Base-by-base conservation (phyloP, 2,888 invertebrate species). In the Eurytoma adleriae region DNA sequence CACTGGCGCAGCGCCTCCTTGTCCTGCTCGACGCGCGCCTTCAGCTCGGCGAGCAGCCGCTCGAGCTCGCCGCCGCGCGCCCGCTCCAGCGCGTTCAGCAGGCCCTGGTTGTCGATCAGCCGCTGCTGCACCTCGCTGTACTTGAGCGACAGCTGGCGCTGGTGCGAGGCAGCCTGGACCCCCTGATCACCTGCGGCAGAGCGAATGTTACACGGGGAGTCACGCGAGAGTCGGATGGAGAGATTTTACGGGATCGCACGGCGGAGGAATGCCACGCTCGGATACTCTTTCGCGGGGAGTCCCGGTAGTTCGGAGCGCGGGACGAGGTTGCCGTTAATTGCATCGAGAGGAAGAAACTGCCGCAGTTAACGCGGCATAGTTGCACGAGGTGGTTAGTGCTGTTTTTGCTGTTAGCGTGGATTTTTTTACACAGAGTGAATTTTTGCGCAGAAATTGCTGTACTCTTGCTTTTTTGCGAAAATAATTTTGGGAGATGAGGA, bases 91-190 rank as follows among this genome's bases (percentile, higher is more conserved):
- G 96, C 95, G 66, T 97, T 97, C 82, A 97, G 92, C 56, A 98
- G 92, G 0, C 96, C 96, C 91, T 97, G 97, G 91, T 98, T 98
- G 91, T 97, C 97, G 86, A 98, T 97, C 75, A 98, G 92, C 0
- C 98, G 92, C 84, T 97, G 95, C 90, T 98, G 97, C 70, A 98
- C 96, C 89, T 98, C 97, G 12, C 94, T 93, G 87, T 96, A 95
- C 71, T 94, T 95, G 78, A 97, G 93, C 70, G 96, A 96, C 83
- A 98, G 92, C 67, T 97, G 94, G 30, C 98, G 93, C 91, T 98
- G 98, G 92, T 98, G 98, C 61, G 97, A 97, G 0, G 97, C 89
- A 0, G 89, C 90, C 52, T 88, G 87, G 12, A 90, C 88, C 30
- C 89, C 86, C 78, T 88, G 88, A 78, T 89, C 87, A 48, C 85